Conservation (phyloP, 2,113 vertebrate species). For the Poeciliopsis prolifica region DNA sequence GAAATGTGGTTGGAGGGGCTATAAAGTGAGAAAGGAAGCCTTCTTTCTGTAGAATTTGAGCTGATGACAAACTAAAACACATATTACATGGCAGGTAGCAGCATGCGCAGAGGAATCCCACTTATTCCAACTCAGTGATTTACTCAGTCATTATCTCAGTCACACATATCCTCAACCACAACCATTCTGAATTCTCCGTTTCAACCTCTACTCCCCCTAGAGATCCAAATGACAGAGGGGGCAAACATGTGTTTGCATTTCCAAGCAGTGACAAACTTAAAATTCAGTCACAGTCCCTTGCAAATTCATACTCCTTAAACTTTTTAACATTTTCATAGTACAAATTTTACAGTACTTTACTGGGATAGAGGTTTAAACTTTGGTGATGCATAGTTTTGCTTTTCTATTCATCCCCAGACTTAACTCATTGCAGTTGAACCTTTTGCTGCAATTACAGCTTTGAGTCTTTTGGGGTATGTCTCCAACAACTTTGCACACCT, state of each 20-base stretch:
- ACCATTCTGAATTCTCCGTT: conserved; percentile 53
- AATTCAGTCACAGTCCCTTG: background rate
- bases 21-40: conserved; percentile 13
- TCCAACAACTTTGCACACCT: no score
- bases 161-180: conserved; percentile 24
- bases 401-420: no score
- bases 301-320: no score
- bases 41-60: conserved; percentile 29
- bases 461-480: no score
- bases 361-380: no score
- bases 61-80: conserved; percentile 52
- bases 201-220: conserved; percentile 15
- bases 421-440: no score
- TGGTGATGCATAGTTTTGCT: no score
- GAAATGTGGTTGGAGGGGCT: conserved; percentile 39
- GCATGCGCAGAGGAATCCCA: conserved; percentile 70
- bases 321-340: no score
- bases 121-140: conserved; percentile 57
- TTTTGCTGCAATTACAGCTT: no score
- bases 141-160: conserved; percentile 17
- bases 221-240: conserved; percentile 47
- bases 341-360: no score
- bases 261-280: conserved; percentile 39
- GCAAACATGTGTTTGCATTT: conserved; percentile 37
- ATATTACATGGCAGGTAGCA: conserved; percentile 57